A percentile compares a stretch with the other conserved stretches of the same genome.
Conservation (phyloP, 1,140 invertebrate genomes). For the Drosophila insularis region DNA sequence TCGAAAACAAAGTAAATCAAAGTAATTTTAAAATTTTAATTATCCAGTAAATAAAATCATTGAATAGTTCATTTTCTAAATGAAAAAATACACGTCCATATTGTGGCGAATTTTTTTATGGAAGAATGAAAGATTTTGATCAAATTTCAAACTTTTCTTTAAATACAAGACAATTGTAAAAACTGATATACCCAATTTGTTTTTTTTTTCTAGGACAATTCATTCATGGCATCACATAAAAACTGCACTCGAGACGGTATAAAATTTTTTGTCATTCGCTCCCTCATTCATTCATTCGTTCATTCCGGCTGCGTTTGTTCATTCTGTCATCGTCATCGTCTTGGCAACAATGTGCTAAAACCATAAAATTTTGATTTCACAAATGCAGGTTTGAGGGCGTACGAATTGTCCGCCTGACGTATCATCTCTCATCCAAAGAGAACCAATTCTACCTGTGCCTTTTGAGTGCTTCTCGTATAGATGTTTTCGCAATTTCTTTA, state of each 20-base stretch:
- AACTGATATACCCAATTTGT: constrained; percentile 12
- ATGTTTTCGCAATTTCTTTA: neutral
- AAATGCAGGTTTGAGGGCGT: constrained; percentile 72
- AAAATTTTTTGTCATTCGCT: constrained; percentile 37
- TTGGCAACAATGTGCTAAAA: constrained; percentile 72
- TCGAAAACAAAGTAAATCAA: no score
- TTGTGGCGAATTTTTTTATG: no score
- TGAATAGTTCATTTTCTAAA: no score
- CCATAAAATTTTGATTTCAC: constrained; percentile 80
- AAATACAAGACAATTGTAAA: neutral
- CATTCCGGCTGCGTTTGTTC: constrained; percentile 34
- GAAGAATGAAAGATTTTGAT: no score
- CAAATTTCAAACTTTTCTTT: no score
- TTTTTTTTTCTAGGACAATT: constrained; percentile 11
- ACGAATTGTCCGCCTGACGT: constrained; percentile 34
- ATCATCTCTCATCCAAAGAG: constrained; percentile 41
- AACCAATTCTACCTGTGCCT: constrained; percentile 55
- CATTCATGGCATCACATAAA: constrained; percentile 37
- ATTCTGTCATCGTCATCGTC: constrained; percentile 15
- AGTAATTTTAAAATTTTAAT: no score
- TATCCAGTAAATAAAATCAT: no score
- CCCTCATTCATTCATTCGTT: constrained; percentile 27
- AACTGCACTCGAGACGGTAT: constrained; percentile 56
- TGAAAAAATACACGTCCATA: neutral
- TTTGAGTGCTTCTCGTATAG: constrained; percentile 41